Base-by-base conservation (phyloP, 2,797 vertebrate species). In the Podargus strigoides region DNA sequence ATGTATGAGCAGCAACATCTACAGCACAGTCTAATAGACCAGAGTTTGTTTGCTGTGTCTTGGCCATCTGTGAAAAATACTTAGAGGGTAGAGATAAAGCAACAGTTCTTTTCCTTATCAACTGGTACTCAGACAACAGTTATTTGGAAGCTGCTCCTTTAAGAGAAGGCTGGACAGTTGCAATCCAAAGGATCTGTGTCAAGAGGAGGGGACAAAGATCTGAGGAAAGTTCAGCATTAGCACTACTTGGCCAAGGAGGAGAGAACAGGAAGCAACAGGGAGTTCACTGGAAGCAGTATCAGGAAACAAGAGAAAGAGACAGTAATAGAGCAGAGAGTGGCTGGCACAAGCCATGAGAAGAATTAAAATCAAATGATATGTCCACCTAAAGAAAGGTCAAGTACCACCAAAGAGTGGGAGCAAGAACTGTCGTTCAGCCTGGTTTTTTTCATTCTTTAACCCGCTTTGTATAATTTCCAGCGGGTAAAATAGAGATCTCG, bases 371-470 rank as follows among this genome's bases (percentile, higher is more conserved):
- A 92, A 96, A 84, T 59, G 0, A 16, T 28, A 85, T 3, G 7
- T 92, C 58, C 87, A 87, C 80, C 67, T 82, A 44, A 81, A 91
- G 55, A 82, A 90, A 86, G 66, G 91, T 88, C 82, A 91, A 93
- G 76, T 64, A 62, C 44, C 79, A 90, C 62, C 85, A 52, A 92
- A 66, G 79, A 63, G 37, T 46, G 22, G 53, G 93, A 84, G 72
- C 72, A 78, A 84, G 46, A 63, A 79, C 56, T 1, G 4, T 77
- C 84, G 46, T 59, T 92, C 74, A 84, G 76, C 32, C 44, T 49
- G 58, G n/a, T n/a, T 69, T 82, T 76, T 91, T 46, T 81, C 63
- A 84, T 86, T 74, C 66, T 87, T 90, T 81, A 92, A 86, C 32
- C 76, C 82, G 44, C 23, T 47, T 76, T 63, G 32, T 46, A 27